A percentile compares a stretch with the other conserved stretches of the same genome.
phyloP scores from a whole-genome alignment of 23 tunicate genomes.

The Styela clava region DNA sequence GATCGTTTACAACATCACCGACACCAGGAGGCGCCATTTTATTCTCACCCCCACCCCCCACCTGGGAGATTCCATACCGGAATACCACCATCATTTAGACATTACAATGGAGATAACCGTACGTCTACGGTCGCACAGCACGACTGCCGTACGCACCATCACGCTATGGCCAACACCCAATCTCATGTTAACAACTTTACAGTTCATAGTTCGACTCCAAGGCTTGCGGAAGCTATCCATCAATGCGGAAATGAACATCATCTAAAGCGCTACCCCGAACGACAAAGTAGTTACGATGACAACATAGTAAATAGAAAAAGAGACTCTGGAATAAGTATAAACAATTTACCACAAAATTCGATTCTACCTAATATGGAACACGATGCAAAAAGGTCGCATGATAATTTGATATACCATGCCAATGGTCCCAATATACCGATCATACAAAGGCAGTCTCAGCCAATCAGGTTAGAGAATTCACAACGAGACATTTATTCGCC shows the following conservation, averaged over 20 bases:
- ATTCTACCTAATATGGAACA: neutral
- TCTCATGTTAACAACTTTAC: too few species aligned
- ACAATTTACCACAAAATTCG: neutral
- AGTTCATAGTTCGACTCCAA: neutral
- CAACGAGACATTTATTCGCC: neutral
- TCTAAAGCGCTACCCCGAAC: neutral
- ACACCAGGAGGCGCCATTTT: constrained; percentile 30
- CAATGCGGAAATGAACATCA: neutral
- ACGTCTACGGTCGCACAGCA: neutral
- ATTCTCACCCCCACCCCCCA: neutral
- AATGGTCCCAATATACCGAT: neutral
- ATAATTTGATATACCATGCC: neutral
- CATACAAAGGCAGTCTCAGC: neutral
- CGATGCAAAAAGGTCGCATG: neutral
- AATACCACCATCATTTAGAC: neutral
- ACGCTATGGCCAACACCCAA: too few species aligned
- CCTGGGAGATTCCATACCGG: neutral
- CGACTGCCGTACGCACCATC: neutral
- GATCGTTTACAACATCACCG: constrained; percentile 81
- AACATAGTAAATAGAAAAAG: constrained; percentile 10
- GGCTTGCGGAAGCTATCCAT: neutral
- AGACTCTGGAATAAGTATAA: constrained; percentile 29
- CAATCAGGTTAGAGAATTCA: neutral
- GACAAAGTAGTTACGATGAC: constrained; percentile 10
- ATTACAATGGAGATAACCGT: neutral